These are phyloP conservation scores for Aporrectodea caliginosa DNA, from an alignment of 1,140 invertebrate genomes.

Conservation along the genomic window DNA sequence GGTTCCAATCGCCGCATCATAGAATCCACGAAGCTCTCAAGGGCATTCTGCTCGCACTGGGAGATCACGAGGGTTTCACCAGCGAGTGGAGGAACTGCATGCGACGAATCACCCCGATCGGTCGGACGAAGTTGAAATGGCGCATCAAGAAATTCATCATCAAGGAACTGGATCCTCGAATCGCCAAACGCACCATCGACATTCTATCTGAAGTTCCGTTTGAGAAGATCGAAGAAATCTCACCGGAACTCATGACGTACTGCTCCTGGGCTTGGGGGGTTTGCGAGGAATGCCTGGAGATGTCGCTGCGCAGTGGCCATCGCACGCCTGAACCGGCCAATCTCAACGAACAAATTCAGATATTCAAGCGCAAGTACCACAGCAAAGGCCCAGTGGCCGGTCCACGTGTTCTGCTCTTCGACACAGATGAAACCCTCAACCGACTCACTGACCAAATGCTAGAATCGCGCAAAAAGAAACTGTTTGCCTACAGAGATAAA, in stretches of 20 bases:
- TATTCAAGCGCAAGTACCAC: background rate
- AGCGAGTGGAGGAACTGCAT: background rate
- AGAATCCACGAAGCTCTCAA: background rate
- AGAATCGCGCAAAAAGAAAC: background rate
- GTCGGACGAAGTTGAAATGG: background rate
- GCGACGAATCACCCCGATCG: background rate
- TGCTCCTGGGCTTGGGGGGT: background rate
- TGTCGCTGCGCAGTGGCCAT: background rate
- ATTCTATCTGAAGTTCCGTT: background rate
- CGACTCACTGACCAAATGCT: background rate
- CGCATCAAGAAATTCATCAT: background rate
- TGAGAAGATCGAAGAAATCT: background rate
- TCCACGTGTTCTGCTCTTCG: background rate
- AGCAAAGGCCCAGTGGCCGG: background rate
- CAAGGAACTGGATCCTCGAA: background rate
- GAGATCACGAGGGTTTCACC: background rate
- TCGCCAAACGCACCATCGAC: background rate
- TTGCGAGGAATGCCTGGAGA: background rate
- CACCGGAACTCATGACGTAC: background rate
- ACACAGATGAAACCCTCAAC: background rate
- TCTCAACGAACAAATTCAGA: background rate
- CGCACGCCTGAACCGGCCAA: background rate
- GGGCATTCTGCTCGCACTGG: background rate
- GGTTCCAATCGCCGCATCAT: background rate
- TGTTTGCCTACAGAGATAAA: background rate